phyloP scores from a whole-genome alignment of 2,888 invertebrate genomes.

The Enoplolaimus lenunculus region DNA sequence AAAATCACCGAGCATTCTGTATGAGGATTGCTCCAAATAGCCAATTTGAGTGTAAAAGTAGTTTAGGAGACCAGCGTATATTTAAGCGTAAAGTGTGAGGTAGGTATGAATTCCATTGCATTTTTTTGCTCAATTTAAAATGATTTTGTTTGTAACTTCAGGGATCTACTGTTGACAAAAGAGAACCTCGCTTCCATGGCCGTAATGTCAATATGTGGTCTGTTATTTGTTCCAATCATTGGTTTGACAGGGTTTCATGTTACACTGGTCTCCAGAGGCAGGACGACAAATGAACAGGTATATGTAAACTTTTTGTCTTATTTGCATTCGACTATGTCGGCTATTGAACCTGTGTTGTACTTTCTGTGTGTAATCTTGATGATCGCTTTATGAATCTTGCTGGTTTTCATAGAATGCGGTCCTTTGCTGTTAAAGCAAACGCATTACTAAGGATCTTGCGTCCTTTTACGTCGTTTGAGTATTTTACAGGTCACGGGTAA shows the following conservation, averaged over 20 bases:
- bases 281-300: conserved; percentile 94
- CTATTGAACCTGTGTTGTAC: not conserved
- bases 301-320: not conserved
- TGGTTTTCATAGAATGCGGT: too few relatives aligned
- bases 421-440: not conserved
- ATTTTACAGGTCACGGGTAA: conserved; percentile 70
- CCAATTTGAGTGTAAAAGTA: not conserved
- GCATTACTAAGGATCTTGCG: too few relatives aligned
- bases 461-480: not conserved
- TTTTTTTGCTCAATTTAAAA: not conserved
- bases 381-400: not conserved
- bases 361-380: not conserved
- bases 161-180: conserved; percentile 29
- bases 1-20: too few relatives aligned
- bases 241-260: conserved; percentile 95
- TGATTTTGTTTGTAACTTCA: conserved; percentile 26
- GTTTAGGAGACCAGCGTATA: too few relatives aligned
- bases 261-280: conserved; percentile 81
- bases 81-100: too few relatives aligned
- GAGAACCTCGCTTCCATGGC: conserved; percentile 45
- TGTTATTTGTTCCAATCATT: conserved; percentile 87
- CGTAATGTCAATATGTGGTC: conserved; percentile 74
- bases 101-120: not conserved
- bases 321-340: not conserved
- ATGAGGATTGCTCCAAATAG: not conserved